Evolutionary conservation across 2,113 vertebrate genomes (phyloP), one percentile per base, ranked within the genome.

Genomic region (Apus apus): DNA sequence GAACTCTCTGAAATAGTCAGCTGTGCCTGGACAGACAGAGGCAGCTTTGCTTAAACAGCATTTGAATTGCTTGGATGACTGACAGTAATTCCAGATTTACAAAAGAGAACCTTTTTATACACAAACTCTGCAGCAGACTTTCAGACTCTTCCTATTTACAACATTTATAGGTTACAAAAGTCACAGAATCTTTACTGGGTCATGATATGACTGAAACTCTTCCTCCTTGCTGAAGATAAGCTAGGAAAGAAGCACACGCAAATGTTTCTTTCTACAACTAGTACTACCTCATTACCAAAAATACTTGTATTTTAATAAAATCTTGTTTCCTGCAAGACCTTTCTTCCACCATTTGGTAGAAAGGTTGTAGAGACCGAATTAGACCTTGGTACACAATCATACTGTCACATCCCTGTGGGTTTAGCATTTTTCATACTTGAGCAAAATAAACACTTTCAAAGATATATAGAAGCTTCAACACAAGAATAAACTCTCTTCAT

Each of bases 361-460:
- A n/a, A 36, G 12, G 26, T 0, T 40, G 21, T 4, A 57, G 19
- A 64, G 7, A 32, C 5, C 29, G 22, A 62, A 29, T 26, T 36
- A 56, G 14, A 36, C 1, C 10, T 48, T 73, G 50, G 43, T 46
- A 67, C 4, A 82, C 62, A 76, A 25, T 8, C 12, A 43, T 6
- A 22, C 13, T 15, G 3, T 16, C 66, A 5, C 0, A 53, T 5
- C 9, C 23, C 15, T 17, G 5, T 5, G 22, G 3, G 3, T 12
- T 79, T 25, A n/a, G 5, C 32, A 3, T 51, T 62, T 54, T 84
- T 57, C 25, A n/a, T 62, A 57, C 46, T 27, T 67, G 29, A 60
- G 43, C 34, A 77, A 88, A 76, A 76, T 3, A 61, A 82, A 56
- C 1, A 4, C 30, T 61, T 85, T 62, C 11, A 48, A 43, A 74